Percentiles rank a stretch among this genome's conserved stretches.
These are phyloP conservation scores for Clarias macrocephalus DNA, from an alignment of 2,113 vertebrate species.

Conservation along the genomic window DNA sequence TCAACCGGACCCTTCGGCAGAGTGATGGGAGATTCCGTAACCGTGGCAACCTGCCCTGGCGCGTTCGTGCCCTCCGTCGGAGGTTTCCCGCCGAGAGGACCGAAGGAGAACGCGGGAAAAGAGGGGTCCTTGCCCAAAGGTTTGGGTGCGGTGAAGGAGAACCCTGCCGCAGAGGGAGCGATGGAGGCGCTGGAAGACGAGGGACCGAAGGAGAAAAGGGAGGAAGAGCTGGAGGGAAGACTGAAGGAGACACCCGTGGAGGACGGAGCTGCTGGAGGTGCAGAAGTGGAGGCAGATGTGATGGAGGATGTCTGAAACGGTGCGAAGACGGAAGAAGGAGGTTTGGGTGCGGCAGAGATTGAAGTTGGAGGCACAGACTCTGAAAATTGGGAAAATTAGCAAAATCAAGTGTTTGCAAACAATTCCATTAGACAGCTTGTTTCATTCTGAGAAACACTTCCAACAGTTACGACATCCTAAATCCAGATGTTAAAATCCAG, in stretches of 20 bases:
- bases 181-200: background rate
- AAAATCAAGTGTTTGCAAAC: background rate
- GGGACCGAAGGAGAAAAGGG: slow-evolving; percentile 49
- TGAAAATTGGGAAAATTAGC: slow-evolving; percentile 1
- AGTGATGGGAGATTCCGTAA: slow-evolving; percentile 57
- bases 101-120: slow-evolving; percentile 48
- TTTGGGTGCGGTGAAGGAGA: slow-evolving; percentile 70
- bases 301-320: slow-evolving; percentile 46
- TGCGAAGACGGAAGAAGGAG: slow-evolving; percentile 1
- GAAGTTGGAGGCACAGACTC: slow-evolving; percentile 48
- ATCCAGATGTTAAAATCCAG: too few species aligned
- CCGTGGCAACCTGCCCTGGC: slow-evolving; percentile 67
- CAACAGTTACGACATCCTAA: too few species aligned
- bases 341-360: slow-evolving; percentile 25
- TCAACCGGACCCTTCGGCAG: slow-evolving; percentile 63
- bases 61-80: slow-evolving; percentile 51
- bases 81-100: slow-evolving; percentile 60
- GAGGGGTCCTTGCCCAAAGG: slow-evolving; percentile 61
- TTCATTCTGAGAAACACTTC: too few species aligned
- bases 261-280: slow-evolving; percentile 47
- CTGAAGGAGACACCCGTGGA: slow-evolving; percentile 51
- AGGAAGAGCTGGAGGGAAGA: slow-evolving; percentile 56
- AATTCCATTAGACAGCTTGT: too few species aligned
- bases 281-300: slow-evolving; percentile 35
- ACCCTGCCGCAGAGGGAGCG: slow-evolving; percentile 50